Base-by-base conservation (phyloP, 2,888 invertebrate genomes). In the Eubasilissa splendida region DNA sequence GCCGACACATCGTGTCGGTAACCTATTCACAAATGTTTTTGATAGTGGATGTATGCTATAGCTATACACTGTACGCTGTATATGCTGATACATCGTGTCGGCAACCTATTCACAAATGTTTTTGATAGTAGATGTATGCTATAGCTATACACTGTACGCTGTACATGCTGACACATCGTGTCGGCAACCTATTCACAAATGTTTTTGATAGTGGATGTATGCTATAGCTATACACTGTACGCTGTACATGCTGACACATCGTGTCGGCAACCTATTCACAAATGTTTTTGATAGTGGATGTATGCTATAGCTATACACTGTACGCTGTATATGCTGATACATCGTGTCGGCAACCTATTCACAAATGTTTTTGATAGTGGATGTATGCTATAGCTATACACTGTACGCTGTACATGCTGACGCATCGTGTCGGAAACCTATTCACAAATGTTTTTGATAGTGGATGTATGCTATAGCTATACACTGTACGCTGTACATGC, bases 261-360 rank as follows among this genome's bases (percentile, higher is more conserved):
- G 12, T n/a, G n/a, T n/a, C 14, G 8, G 59, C 12, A 7, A 8
- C 4, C 22, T 14, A 31, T 14, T 14, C 60, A 9, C 60, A 71
- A 71, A 71, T 54, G 71, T 54, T 54, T 71, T 71, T 71, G 54
- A 71, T 14, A 56, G 65, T 65, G 65, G 11, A 22, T 65, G 65
- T 65, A 54, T 12, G 52, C 10, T 50, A 52, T 14, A 33, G 8
- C 22, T 33, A 10, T 9, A 31, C 65, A 10, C 31, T 65, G 12
- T 65, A 14, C 65, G 10, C 31, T 10, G 9, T 14, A 33, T 7
- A 50, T n/a, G n/a, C 68, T 9, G 68, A 14, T 9, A 0, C n/a
- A 12, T 31, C 10, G 12, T n/a, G n/a, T n/a, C 14, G 8, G 59
- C 12, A 7, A 8, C 4, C 22, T 14, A 31, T 14, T 14, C 60